Percentiles rank a stretch among this genome's conserved stretches.
Conservation (phyloP, 1,140 invertebrate genomes). For the Mamestra configurata region DNA sequence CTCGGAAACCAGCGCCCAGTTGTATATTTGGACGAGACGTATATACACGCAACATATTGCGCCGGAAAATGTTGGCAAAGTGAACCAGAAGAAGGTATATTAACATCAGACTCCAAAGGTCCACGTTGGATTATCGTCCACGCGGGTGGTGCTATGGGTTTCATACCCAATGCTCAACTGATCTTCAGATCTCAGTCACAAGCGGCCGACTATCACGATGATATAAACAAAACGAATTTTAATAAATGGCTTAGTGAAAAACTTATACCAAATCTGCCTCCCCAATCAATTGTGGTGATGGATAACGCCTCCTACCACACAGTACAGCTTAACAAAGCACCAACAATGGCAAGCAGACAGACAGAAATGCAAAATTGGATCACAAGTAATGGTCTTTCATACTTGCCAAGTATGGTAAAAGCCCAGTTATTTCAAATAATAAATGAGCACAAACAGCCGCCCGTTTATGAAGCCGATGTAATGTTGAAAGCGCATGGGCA, state of each 20-base stretch:
- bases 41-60: constrained; percentile 57
- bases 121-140: background rate
- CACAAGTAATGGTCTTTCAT: too few species aligned
- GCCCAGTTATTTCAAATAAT: too few species aligned
- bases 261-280: too few species aligned
- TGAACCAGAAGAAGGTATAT: constrained; percentile 51
- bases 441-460: constrained; percentile 40
- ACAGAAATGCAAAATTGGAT: too few species aligned
- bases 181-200: constrained; percentile 52
- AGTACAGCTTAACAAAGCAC: constrained; percentile 33
- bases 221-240: constrained; percentile 63
- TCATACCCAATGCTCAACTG: constrained; percentile 51
- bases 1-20: constrained; percentile 52
- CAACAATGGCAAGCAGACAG: too few species aligned
- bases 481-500: background rate
- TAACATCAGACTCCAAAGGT: constrained; percentile 34
- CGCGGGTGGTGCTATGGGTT: constrained; percentile 32
- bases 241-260: constrained; percentile 56
- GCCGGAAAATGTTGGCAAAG: too few species aligned
- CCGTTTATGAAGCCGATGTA: background rate
- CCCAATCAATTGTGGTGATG: too few species aligned
- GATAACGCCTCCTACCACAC: too few species aligned
- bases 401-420: too few species aligned
- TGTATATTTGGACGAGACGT: constrained; percentile 58
- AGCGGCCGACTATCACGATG: constrained; percentile 56